These are phyloP conservation scores for Oreochromis tanganicae DNA, from an alignment of 2,113 vertebrate genomes.

Conservation along the genomic window DNA sequence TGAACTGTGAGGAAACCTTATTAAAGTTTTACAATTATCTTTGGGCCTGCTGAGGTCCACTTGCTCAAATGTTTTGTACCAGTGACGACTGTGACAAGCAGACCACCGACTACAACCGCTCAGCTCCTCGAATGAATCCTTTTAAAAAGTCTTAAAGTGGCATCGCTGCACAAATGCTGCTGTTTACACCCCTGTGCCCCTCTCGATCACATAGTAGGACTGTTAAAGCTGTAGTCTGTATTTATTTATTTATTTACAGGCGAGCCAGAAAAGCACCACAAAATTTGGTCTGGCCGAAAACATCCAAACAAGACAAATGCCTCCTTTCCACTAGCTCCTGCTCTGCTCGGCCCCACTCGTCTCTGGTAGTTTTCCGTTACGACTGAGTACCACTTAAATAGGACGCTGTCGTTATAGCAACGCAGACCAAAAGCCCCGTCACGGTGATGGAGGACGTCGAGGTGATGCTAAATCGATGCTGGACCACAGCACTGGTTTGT, in stretches of 20 bases:
- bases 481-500: background rate
- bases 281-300: accelerated
- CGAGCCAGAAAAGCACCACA: background rate
- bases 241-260: background rate
- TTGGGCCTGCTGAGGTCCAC: background rate
- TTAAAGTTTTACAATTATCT: background rate
- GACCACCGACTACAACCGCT: accelerated
- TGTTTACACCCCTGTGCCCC: background rate
- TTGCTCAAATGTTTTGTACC: background rate
- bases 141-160: accelerated
- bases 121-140: background rate
- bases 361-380: background rate
- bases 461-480: background rate
- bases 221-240: accelerated
- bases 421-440: accelerated
- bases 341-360: accelerated
- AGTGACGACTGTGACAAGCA: accelerated
- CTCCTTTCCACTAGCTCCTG: background rate
- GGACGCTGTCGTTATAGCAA: background rate
- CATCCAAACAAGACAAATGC: accelerated
- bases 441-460: accelerated
- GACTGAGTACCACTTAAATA: background rate
- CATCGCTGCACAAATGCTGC: background rate
- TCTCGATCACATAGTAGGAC: too few species aligned
- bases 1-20: background rate